Base-by-base conservation (phyloP, 1,140 invertebrate genomes). In the Pantala flavescens region DNA sequence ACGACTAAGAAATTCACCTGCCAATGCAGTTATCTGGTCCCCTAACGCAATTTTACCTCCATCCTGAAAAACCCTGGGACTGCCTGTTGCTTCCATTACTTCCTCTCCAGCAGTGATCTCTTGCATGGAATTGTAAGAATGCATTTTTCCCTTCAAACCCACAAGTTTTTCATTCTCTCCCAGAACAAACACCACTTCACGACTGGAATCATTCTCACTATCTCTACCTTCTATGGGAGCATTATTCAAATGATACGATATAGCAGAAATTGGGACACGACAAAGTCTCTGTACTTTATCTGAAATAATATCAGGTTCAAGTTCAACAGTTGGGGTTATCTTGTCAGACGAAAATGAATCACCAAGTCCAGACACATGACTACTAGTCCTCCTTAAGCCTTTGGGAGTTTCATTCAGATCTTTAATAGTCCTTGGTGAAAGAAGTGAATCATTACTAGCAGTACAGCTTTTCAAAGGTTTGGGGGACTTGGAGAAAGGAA, bases 151-250 rank as follows among this genome's bases (percentile, higher is more conserved):
- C n/a, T 63, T 63, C 49, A 63, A 63, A 16, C 85, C 83, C 14
- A 89, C 84, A 73, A 89, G 79, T 77, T 87, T 86, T 71, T 92
- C 90, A 80, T 92, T 87, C 72, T 90, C 90, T n/a, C 91, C 91
- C 16, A 93, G 82, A 12, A 90, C 90, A 79, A 93, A 93, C n/a
- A 90, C 83, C 0, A 92, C 91, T 76, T 87, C 84, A 28, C 55
- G 79, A 28, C 74, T 43, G 16, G 74, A 36, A 19, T 16, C 14
- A 24, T 71, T 24, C 63, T 74, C 63, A 23, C 43, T 21, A n/a
- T 73, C 28, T 0, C n/a, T 24, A 16, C 23, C 11, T 23, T 23
- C 70, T 72, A 42, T 71, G 63, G 70, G 43, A 70, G 72, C 42
- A 7, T 76, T 16, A 24, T 21, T 72, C 24, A 75, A 42, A 49